Evolutionary conservation across 1,140 invertebrate species (phyloP), one percentile per base, ranked within the genome.

Genomic region (Zaprionus gabonicus): DNA sequence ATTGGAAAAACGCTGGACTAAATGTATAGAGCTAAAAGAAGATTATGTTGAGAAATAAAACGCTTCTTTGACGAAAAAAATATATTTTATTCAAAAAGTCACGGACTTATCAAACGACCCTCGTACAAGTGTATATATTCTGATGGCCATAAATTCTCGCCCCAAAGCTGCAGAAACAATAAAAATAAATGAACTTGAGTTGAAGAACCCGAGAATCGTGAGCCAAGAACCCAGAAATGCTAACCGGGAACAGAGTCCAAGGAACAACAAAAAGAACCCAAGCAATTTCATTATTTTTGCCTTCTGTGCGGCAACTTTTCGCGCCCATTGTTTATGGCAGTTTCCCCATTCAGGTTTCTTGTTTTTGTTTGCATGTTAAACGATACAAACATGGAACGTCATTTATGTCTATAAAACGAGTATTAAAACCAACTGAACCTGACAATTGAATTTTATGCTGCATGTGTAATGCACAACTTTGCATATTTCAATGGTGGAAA

Each of bases 181-280:
- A 88, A 88, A 88, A 88, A 85, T 88, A 88, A 88, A 88, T 90
- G 85, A 88, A 88, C 84, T 87, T 81, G 78, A 88, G 84, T 56
- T 51, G 59, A 55, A 81, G 36, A 25, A 62, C 17, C 9, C 20
- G 57, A 15, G 5, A 15, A 41, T 15, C 41, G 41, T 17, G 41
- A 46, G 7, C 7, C 41, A 9, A 17, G 2, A 17, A 3, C 7
- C 41, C 6, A 46, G 41, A 46, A 46, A 9, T 9, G 41, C 2
- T n/a, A 46, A 46, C 13, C n/a, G 38, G 13, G 38, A n/a, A n/a
- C n/a, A 46, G 74, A 87, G 84, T 59, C 34, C 55, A 59, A 81
- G 23, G 23, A 28, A 62, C 36, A 38, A 71, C 53, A 73, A 68
- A 75, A 78, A 49, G 68, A 77, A 58, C 56, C 63, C 49, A 49